These are phyloP conservation scores for Neomorphus geoffroyi DNA, from an alignment of 2,797 vertebrate species.

Conservation along the genomic window DNA sequence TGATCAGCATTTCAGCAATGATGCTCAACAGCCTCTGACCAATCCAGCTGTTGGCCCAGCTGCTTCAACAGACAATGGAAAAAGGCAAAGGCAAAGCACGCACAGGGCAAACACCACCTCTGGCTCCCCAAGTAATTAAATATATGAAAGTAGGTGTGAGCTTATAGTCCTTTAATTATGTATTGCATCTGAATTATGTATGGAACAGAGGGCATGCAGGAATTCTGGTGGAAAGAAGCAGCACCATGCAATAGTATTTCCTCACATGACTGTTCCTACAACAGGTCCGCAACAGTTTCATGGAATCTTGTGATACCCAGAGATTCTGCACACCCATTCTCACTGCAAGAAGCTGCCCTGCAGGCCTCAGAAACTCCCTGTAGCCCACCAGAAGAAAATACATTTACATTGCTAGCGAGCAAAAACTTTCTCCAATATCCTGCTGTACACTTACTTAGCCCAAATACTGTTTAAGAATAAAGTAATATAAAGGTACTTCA, in stretches of 20 bases:
- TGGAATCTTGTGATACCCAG: neutral
- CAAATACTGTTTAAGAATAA: neutral
- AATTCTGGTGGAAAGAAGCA: constrained; percentile 18
- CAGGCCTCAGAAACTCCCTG: neutral
- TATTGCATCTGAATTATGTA: constrained; percentile 52
- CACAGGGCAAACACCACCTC: neutral
- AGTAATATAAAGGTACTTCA: neutral
- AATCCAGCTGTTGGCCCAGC: neutral
- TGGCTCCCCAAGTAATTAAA: constrained; percentile 23
- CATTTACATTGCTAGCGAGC: neutral
- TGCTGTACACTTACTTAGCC: neutral
- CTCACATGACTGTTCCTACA: neutral
- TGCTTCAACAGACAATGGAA: neutral
- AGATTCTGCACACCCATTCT: neutral
- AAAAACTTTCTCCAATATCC: neutral
- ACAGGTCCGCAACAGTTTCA: neutral
- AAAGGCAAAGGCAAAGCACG: constrained; percentile 3
- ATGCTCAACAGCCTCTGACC: neutral
- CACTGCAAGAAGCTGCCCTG: neutral
- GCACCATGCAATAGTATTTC: neutral
- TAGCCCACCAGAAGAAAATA: neutral
- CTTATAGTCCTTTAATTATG: constrained; percentile 57
- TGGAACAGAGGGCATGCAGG: neutral
- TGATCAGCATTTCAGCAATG: neutral
- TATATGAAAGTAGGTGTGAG: constrained; percentile 25